Conservation (phyloP, 2,797 vertebrate species). For the Pangasius larnaudii region DNA sequence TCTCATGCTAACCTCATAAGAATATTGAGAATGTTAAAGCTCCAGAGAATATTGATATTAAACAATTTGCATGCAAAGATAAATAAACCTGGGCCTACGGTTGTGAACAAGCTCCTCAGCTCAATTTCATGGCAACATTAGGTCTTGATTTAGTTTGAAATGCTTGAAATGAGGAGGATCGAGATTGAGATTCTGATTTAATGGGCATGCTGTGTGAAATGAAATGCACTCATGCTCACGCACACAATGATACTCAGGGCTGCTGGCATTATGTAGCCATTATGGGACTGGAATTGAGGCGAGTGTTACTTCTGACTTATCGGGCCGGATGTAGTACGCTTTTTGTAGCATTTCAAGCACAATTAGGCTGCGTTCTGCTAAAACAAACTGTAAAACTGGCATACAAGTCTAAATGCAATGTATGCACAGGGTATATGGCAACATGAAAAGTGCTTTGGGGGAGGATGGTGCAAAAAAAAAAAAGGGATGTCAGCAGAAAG, state of each 20-base stretch:
- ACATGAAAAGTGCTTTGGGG: neutral
- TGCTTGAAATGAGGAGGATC: conserved; percentile 17
- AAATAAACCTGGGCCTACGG: neutral
- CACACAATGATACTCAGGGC: neutral
- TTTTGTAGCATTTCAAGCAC: conserved; percentile 1
- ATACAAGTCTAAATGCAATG: neutral
- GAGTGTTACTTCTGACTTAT: neutral
- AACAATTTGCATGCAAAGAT: conserved; percentile 21
- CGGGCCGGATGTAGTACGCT: neutral
- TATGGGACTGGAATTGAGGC: conserved; percentile 23
- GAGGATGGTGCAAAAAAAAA: neutral
- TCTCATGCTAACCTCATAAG: conserved; percentile 14
- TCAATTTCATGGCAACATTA: conserved; percentile 15
- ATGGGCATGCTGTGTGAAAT: conserved; percentile 18
- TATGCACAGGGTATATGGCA: neutral
- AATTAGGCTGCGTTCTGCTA: neutral
- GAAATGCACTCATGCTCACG: neutral
- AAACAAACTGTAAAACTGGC: neutral
- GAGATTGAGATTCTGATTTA: conserved; percentile 23
- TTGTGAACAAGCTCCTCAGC: neutral
- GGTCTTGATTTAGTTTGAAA: conserved; percentile 39
- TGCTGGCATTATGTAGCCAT: neutral
- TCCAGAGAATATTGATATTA: neutral
- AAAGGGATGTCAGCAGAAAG: neutral
- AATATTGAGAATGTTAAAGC: neutral